Evolutionary conservation across 2,888 invertebrate species (phyloP).

Genomic region (Noctua janthe): DNA sequence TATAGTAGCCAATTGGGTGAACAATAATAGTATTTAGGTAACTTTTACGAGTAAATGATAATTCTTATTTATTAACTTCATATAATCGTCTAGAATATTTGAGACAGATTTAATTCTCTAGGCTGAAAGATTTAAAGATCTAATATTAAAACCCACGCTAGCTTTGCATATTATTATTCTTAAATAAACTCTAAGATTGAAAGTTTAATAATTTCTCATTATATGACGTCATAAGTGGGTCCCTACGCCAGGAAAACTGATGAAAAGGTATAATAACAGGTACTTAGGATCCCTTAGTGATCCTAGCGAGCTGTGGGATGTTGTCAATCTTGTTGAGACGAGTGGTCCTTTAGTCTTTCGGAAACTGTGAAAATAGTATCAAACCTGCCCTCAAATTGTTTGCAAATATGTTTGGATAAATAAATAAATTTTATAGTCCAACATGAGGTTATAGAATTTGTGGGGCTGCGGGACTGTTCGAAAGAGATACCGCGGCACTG

Average conservation of each 20-base stretch:
- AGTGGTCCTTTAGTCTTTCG: background rate
- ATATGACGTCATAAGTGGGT: conserved; percentile 7
- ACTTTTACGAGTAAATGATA: conserved; percentile 45
- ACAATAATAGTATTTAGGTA: conserved; percentile 39
- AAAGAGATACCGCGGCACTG: no score
- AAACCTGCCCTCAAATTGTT: background rate
- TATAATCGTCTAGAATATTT: conserved; percentile 14
- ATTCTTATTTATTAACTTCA: conserved; percentile 47
- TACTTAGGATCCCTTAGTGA: conserved; percentile 5
- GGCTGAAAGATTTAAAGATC: background rate
- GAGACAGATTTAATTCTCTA: background rate
- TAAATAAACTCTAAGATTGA: background rate
- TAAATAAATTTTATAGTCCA: no score
- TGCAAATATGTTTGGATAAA: no score
- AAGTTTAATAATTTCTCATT: conserved; percentile 19
- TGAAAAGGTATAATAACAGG: conserved; percentile 19
- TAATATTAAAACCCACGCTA: conserved; percentile 2
- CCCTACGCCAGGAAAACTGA: background rate
- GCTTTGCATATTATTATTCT: background rate
- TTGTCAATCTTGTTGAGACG: background rate
- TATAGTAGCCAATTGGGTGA: conserved; percentile 29
- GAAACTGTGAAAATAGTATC: background rate
- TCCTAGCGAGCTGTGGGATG: background rate
- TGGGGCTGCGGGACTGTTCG: no score
- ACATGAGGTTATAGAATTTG: background rate